These are phyloP conservation scores for Leptinotarsa tumamoca DNA, from an alignment of 2,888 invertebrate genomes.

Conservation along the genomic window DNA sequence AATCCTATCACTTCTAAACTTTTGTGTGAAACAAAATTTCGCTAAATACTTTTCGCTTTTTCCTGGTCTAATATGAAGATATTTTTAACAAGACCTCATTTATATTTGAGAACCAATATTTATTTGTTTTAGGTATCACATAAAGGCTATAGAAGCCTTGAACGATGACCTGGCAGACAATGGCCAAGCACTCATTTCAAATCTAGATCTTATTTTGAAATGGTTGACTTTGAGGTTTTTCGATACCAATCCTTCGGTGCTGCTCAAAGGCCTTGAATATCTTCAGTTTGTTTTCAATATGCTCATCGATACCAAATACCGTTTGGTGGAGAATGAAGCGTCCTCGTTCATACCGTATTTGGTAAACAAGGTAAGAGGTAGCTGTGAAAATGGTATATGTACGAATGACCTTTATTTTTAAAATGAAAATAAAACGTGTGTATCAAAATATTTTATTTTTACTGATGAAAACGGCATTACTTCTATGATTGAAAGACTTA, in stretches of 20 bases:
- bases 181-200: slow-evolving; percentile 83
- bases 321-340: slow-evolving; percentile 91
- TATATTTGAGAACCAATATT: neutral
- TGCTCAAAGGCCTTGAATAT: slow-evolving; percentile 90
- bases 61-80: no score
- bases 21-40: no score
- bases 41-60: no score
- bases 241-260: slow-evolving; percentile 71
- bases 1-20: no score
- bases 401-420: slow-evolving; percentile 77
- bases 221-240: slow-evolving; percentile 83
- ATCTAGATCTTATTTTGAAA: slow-evolving; percentile 94
- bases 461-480: no score
- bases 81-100: no score
- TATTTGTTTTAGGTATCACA: slow-evolving; percentile 78
- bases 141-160: slow-evolving; percentile 93
- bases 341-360: slow-evolving; percentile 95
- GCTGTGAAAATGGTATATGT: slow-evolving; percentile 77
- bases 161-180: slow-evolving; percentile 86
- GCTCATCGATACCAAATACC: slow-evolving; percentile 84
- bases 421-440: no score
- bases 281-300: slow-evolving; percentile 25
- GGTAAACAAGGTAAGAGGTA: slow-evolving; percentile 80
- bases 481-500: no score
- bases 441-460: no score